phyloP scores from a whole-genome alignment of 2,888 invertebrate genomes.

The Phania funesta region DNA sequence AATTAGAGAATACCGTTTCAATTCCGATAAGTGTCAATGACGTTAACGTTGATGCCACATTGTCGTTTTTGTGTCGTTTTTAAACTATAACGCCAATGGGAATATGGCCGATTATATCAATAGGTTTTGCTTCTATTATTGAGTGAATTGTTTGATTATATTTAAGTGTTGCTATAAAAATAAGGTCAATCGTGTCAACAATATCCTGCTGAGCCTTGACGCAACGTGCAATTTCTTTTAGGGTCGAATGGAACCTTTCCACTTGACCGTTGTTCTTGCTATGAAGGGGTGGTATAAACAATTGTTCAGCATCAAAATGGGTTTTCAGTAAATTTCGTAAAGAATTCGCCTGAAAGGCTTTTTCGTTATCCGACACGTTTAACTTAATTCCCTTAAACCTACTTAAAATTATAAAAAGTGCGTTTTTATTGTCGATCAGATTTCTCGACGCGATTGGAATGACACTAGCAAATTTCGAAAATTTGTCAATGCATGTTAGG shows the following conservation, averaged over 20 bases:
- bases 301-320: conserved; percentile 26
- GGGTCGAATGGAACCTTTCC: conserved; percentile 48
- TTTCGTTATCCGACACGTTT: conserved; percentile 49
- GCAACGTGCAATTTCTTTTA: conserved; percentile 51
- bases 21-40: no score
- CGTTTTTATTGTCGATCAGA: conserved; percentile 26
- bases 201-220: conserved; percentile 45
- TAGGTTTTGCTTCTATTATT: conserved; percentile 2
- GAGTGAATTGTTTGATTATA: conserved; percentile 38
- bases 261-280: conserved; percentile 57
- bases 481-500: no score
- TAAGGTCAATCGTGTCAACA: conserved; percentile 20
- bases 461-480: conserved; percentile 42
- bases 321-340: not conserved
- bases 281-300: conserved; percentile 51
- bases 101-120: no score
- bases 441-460: conserved; percentile 23
- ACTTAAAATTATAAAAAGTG: conserved; percentile 29
- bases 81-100: no score
- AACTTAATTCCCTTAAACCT: not conserved
- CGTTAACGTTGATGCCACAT: no score
- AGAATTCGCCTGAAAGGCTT: conserved; percentile 33
- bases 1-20: no score
- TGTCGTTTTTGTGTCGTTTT: no score
- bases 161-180: conserved; percentile 12